Evolutionary conservation across 2,113 vertebrate species (phyloP), one percentile per base, ranked within the genome.

Genomic region (Excalfactoria chinensis): DNA sequence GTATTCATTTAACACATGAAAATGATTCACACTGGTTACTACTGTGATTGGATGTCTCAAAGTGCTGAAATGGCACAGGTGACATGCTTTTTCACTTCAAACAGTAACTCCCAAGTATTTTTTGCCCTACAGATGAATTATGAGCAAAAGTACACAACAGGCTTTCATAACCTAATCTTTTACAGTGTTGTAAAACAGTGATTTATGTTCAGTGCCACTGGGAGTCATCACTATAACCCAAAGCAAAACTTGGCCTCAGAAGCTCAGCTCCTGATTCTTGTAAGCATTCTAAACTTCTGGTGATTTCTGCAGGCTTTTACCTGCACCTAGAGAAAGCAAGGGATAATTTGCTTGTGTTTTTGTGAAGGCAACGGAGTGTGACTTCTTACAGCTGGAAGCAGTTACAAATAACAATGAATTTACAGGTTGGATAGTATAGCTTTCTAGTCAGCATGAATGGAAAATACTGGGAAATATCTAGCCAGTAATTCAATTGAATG

Each of bases 1-100:
- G 83, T 83, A 91, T 84, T 72, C 80, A 89, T 84, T 72, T 44
- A 56, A 69, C 58, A 40, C 44, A 86, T 60, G 40, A 71, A 89
- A 64, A 93, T 71, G 21, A 80, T 62, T 83, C 48, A 73, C 0
- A 0, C 67, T 81, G 48, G 71, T 77, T 64, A 35, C 40, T 78
- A 19, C 55, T 40, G 34, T 66, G 40, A 70, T 82, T 41, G 79
- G 37, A 72, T 43, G 80, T 32, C 71, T 68, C 48, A 66, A 84
- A 89, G 70, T 63, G 78, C 76, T 93, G 70, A 93, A 93, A 95
- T 92, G 91, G 95, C 89, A 96, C 87, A 76, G 78, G 53, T 74
- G 56, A 59, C 49, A 66, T 3, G 69, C 37, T 62, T 48, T 48
- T 96, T 85, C 78, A 83, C 64, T 48, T 68, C 8, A 2, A 86